phyloP scores from a whole-genome alignment of 2,113 vertebrate species.

The Seriola rivoliana region DNA sequence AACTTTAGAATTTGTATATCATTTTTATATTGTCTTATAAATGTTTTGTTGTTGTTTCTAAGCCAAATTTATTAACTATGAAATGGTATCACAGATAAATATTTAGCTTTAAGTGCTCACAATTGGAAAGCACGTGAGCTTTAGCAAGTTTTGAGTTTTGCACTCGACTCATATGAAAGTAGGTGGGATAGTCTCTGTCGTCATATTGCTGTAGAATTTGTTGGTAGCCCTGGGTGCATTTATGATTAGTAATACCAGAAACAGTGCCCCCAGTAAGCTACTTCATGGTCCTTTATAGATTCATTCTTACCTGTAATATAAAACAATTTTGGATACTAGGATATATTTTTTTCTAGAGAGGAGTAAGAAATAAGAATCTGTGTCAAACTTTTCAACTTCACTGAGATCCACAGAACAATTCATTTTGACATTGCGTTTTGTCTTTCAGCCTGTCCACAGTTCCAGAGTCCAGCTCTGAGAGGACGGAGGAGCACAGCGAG shows the following conservation, averaged over 20 bases:
- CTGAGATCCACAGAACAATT: neutral
- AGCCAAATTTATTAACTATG: neutral
- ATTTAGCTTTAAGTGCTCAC: neutral
- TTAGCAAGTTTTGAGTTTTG: no score
- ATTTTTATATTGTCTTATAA: neutral
- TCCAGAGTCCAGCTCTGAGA: slow-evolving; percentile 39
- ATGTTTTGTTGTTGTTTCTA: neutral
- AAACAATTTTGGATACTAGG: neutral
- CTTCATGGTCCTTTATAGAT: neutral
- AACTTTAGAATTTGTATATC: neutral
- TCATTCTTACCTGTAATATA: neutral
- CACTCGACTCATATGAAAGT: neutral
- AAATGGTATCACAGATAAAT: neutral
- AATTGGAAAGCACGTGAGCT: neutral
- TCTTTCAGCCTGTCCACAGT: slow-evolving; percentile 52
- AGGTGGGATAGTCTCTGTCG: neutral
- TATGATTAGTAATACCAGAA: neutral
- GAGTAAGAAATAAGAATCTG: neutral
- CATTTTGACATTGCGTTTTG: slow-evolving; percentile 17
- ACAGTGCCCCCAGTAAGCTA: neutral
- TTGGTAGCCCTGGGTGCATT: neutral
- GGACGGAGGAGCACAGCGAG: slow-evolving; percentile 43
- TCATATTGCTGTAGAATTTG: neutral
- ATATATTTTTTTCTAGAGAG: neutral
- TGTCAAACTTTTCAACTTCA: neutral